phyloP scores from a whole-genome alignment of 2,797 vertebrate species.

The Poliocrania exsul region DNA sequence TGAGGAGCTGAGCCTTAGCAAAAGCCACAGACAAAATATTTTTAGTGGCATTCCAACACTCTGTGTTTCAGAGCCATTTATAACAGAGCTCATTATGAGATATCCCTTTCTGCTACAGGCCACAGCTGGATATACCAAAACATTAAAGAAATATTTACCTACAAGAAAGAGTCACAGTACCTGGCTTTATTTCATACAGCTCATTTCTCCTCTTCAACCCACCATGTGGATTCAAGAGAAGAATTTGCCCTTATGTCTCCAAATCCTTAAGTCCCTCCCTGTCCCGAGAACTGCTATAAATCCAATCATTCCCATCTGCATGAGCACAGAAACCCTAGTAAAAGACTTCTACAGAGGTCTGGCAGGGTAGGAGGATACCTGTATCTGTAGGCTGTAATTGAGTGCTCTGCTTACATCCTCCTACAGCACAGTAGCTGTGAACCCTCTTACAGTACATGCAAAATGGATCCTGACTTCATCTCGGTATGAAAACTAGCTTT shows the following conservation, averaged over 20 bases:
- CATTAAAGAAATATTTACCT: slow-evolving; percentile 65
- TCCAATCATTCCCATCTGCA: neutral
- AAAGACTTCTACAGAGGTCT: neutral
- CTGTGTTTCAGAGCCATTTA: slow-evolving; percentile 68
- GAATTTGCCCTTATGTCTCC: slow-evolving; percentile 21
- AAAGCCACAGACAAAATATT: slow-evolving; percentile 71
- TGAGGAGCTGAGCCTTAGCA: slow-evolving; percentile 60
- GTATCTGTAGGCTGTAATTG: neutral
- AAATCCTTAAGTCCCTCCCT: neutral
- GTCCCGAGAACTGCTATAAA: neutral
- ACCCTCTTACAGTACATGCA: neutral
- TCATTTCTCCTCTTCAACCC: slow-evolving; percentile 20
- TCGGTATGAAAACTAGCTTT: neutral
- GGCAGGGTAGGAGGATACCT: neutral
- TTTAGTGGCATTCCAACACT: slow-evolving; percentile 67
- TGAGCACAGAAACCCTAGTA: neutral
- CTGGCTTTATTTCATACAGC: slow-evolving; percentile 41
- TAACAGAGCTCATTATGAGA: slow-evolving; percentile 67
- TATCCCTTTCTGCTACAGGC: slow-evolving; percentile 58
- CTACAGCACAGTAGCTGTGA: neutral
- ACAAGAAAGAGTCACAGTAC: slow-evolving; percentile 34
- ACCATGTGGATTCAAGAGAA: neutral
- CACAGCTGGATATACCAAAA: slow-evolving; percentile 65
- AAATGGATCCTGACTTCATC: neutral
- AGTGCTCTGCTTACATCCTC: neutral